Conservation (phyloP, 35 echinoderm and acorn worm species). For the Strongylocentrotus purpuratus region DNA sequence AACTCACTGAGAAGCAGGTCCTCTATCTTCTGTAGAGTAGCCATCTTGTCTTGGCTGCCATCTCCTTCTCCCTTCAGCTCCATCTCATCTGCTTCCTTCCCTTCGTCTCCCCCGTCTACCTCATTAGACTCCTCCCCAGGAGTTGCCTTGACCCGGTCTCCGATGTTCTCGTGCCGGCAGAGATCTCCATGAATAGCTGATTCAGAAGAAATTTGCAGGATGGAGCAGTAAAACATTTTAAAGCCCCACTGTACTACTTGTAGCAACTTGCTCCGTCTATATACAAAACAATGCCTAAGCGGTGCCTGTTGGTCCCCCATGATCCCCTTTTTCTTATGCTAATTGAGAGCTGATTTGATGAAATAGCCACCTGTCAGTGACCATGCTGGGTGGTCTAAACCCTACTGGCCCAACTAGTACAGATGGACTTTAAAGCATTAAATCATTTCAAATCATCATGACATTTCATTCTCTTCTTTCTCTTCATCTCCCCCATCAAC, state of each 20-base stretch:
- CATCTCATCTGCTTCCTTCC: slow-evolving; percentile 45
- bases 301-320: too few species aligned
- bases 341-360: too few species aligned
- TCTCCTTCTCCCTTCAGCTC: slow-evolving; percentile 50
- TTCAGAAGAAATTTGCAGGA: neutral
- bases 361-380: too few species aligned
- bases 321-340: too few species aligned
- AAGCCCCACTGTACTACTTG: too few species aligned
- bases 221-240: neutral
- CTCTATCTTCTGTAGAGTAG: slow-evolving; percentile 73
- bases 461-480: too few species aligned
- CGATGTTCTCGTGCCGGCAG: slow-evolving; percentile 70
- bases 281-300: too few species aligned
- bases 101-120: slow-evolving; percentile 54
- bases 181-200: slow-evolving; percentile 78
- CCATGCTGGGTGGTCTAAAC: too few species aligned
- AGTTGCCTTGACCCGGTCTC: neutral
- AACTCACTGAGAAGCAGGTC: slow-evolving; percentile 71
- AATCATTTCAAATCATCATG: neutral
- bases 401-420: too few species aligned
- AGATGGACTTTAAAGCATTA: neutral
- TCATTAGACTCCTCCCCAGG: slow-evolving; percentile 13
- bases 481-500: too few species aligned
- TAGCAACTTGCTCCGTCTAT: too few species aligned
- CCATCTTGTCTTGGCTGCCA: neutral